phyloP scores from a whole-genome alignment of 2,888 invertebrate species.

The Steinernema hermaphroditum region DNA sequence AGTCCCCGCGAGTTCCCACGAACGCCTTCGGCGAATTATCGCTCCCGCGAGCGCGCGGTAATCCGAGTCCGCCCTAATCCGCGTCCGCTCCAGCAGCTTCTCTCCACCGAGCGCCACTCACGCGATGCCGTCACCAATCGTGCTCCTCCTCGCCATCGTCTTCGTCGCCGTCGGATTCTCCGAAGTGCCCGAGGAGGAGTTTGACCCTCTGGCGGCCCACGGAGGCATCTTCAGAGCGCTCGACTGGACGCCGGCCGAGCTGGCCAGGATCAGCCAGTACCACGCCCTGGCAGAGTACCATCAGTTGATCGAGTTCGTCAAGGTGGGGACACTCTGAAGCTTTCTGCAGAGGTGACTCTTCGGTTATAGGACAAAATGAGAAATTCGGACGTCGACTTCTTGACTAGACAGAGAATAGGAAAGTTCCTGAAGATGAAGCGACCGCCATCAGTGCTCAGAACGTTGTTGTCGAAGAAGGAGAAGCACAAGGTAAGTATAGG shows the following conservation, averaged over 20 bases:
- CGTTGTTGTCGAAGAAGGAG: constrained; percentile 15
- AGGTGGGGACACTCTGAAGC: neutral
- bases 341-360: too few species aligned
- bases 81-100: neutral
- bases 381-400: neutral
- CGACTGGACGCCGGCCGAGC: constrained; percentile 16
- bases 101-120: neutral
- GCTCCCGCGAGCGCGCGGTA: neutral
- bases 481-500: constrained; percentile 11
- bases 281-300: constrained; percentile 21
- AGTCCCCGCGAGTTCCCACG: neutral
- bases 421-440: constrained; percentile 8
- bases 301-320: constrained; percentile 21
- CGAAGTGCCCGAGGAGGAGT: constrained; percentile 6
- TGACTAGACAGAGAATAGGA: neutral
- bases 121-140: neutral
- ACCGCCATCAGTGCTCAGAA: neutral
- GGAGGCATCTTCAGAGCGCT: constrained; percentile 23
- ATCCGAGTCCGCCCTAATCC: neutral
- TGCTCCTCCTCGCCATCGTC: neutral
- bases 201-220: constrained; percentile 19
- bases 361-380: neutral
- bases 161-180: constrained; percentile 6
- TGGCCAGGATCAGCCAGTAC: neutral
- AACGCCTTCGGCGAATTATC: neutral